A percentile compares a stretch with the other conserved stretches of the same genome.
Evolutionary conservation across 2,888 invertebrate genomes (phyloP).

Genomic region (Drepanosiphum platanoidis): DNA sequence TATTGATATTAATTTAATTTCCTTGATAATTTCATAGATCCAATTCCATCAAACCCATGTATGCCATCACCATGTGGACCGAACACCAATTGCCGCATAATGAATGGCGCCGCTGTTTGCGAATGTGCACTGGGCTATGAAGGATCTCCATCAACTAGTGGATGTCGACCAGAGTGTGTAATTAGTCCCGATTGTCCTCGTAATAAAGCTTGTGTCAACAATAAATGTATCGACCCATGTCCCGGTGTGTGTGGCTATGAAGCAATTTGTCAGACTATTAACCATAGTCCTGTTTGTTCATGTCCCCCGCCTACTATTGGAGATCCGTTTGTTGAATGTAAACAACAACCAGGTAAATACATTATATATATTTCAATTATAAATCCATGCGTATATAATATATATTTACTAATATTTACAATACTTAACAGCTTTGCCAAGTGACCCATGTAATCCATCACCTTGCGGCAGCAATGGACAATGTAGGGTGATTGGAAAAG

Average conservation of each 20-base stretch:
- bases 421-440: conserved; percentile 64
- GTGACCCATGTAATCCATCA: conserved; percentile 85
- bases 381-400: conserved; percentile 8
- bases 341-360: conserved; percentile 67
- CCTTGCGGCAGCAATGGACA: conserved; percentile 86
- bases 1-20: background rate
- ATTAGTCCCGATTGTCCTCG: conserved; percentile 83
- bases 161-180: conserved; percentile 85
- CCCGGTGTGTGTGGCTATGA: conserved; percentile 81
- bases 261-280: conserved; percentile 81
- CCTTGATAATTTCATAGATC: conserved; percentile 64
- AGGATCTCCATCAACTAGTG: conserved; percentile 76
- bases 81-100: conserved; percentile 76
- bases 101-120: conserved; percentile 74
- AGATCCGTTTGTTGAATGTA: conserved; percentile 81
- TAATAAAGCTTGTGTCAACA: conserved; percentile 79
- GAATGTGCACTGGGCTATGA: conserved; percentile 80
- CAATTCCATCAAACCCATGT: conserved; percentile 69
- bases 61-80: conserved; percentile 79
- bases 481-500: conserved; percentile 77
- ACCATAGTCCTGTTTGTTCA: conserved; percentile 86
- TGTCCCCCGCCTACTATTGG: conserved; percentile 80
- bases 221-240: conserved; percentile 84
- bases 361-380: background rate
- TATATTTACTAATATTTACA: background rate